These are phyloP conservation scores for Belgica antarctica DNA, from an alignment of 2,888 invertebrate species.

Conservation along the genomic window DNA sequence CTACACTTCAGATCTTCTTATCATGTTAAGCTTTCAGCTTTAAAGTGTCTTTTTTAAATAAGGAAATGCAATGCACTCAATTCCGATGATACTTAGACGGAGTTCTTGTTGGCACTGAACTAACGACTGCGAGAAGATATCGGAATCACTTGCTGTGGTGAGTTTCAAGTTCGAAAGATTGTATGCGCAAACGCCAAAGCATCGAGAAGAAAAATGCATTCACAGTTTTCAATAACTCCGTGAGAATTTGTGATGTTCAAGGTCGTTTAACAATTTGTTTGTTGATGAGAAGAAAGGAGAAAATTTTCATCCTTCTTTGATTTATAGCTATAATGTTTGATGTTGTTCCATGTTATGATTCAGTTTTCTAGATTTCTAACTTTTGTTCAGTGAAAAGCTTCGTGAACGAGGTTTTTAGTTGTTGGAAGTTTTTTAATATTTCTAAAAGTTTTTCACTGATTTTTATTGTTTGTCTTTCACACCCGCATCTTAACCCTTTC, in stretches of 20 bases:
- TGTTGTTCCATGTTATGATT: not conserved
- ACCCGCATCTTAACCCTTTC: too few species aligned
- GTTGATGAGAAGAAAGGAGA: not conserved
- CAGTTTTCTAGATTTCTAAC: too few species aligned
- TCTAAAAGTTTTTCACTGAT: too few species aligned
- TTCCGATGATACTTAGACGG: constrained; percentile 38
- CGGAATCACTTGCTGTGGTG: constrained; percentile 30
- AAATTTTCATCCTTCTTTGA: not conserved
- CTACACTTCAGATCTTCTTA: not conserved
- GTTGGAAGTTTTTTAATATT: too few species aligned
- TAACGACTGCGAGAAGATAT: not conserved
- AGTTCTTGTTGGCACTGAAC: constrained; percentile 44
- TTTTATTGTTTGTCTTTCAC: too few species aligned
- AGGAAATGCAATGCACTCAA: constrained; percentile 36
- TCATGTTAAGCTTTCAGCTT: constrained; percentile 24
- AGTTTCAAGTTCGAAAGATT: constrained; percentile 28
- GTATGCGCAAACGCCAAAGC: constrained; percentile 27
- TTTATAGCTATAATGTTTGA: not conserved
- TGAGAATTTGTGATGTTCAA: constrained; percentile 13
- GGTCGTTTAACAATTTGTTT: constrained; percentile 21
- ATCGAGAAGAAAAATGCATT: not conserved
- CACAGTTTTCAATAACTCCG: too few species aligned
- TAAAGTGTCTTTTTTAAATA: constrained; percentile 22
- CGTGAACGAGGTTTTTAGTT: too few species aligned
- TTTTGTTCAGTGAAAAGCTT: too few species aligned